phyloP scores from a whole-genome alignment of 2,797 vertebrate genomes.

The Pseudomugil gertrudae region DNA sequence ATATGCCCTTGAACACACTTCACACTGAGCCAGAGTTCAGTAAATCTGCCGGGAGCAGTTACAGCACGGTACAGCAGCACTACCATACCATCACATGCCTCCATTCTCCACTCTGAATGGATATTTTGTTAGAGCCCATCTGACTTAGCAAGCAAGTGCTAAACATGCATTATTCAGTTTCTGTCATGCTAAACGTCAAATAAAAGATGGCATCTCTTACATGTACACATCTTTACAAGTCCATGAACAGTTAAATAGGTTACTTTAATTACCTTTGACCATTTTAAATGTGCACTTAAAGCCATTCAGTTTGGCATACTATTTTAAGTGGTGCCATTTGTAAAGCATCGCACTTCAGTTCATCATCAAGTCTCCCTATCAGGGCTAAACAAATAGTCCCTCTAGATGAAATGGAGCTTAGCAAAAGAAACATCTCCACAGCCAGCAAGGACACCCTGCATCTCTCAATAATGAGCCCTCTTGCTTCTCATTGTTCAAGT shows the following conservation, averaged over 20 bases:
- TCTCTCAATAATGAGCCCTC: too few relatives aligned
- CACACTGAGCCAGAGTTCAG: constrained; percentile 53
- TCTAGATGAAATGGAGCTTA: too few relatives aligned
- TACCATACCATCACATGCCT: constrained; percentile 30
- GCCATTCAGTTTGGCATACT: too few relatives aligned
- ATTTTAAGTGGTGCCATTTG: too few relatives aligned
- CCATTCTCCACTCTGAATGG: constrained; percentile 40
- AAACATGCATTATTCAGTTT: constrained; percentile 14
- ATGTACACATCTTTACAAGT: neutral
- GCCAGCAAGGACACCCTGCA: too few relatives aligned
- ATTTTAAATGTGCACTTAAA: neutral
- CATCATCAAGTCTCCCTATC: too few relatives aligned
- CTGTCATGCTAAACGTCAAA: constrained; percentile 1
- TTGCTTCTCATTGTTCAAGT: too few relatives aligned
- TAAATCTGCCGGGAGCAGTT: constrained; percentile 58
- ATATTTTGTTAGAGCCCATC: constrained; percentile 28
- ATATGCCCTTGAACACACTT: constrained; percentile 73
- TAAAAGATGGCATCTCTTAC: constrained; percentile 4
- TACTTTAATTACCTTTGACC: neutral
- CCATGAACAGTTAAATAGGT: neutral
- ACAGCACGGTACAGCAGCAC: constrained; percentile 16
- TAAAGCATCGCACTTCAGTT: too few relatives aligned
- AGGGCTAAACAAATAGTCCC: too few relatives aligned
- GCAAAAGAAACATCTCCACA: too few relatives aligned
- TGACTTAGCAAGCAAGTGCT: constrained; percentile 10